Evolutionary conservation across 2,113 vertebrate genomes (phyloP), one percentile per base, ranked within the genome.

Genomic region (Mormoops blainvillei): DNA sequence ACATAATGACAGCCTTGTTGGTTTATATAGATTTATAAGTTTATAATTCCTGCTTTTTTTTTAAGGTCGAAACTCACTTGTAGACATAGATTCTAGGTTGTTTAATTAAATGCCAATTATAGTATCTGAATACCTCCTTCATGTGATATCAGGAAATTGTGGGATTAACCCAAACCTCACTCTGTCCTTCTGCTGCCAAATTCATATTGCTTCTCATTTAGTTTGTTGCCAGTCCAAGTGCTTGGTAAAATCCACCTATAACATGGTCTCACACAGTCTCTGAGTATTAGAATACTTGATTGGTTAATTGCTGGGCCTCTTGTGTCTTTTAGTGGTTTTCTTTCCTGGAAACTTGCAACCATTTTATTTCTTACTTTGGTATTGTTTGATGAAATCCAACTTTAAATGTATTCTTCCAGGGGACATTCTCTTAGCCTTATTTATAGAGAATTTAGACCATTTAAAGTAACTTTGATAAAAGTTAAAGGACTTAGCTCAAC

Each of bases 81-180:
- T 80, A 85, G 67, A 31, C 77, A 81, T 67, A 80, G 2, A 70
- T 73, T 88, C 26, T 38, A 87, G 28, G n/a, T 87, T 96, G 36
- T 54, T 41, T 81, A 89, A 28, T 90, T 96, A 82, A 83, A 95
- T 91, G 89, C 15, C 82, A 91, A 20, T 96, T 15, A 15, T 70
- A 74, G 84, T 67, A 65, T 71, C 90, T 95, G 58, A 86, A 76
- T 83, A 91, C 10, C 2, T 88, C 28, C 88, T 95, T 84, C 36
- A 7, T 67, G 71, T 90, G 28, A 96, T 94, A 63, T 97, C 50
- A 91, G 87, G n/a, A 95, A 94, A 94, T 52, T 92, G 28, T 77
- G 58, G 67, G 58, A 90, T 92, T 94, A 94, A 48, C 45, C 41
- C 95, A 84, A 87, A 68, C 4, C 41, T 78, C 41, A 50, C 48